Conservation (phyloP, 2,888 invertebrate genomes). For the Andrena haemorrhoa region DNA sequence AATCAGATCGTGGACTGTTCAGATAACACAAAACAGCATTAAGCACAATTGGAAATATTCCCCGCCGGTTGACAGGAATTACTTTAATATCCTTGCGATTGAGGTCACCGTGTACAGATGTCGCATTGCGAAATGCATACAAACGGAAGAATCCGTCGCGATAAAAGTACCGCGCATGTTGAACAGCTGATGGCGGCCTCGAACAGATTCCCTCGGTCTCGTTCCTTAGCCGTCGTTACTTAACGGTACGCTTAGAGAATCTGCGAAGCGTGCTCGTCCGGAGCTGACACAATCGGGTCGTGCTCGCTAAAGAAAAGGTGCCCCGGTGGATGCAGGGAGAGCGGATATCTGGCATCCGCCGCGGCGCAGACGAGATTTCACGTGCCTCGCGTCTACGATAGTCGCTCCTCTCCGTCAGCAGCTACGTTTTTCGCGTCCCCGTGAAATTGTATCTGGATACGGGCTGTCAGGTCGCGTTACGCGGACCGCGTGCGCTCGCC, state of each 20-base stretch:
- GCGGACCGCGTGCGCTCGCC: slow-evolving; percentile 25
- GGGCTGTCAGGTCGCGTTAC: slow-evolving; percentile 61
- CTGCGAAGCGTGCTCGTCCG: slow-evolving; percentile 50
- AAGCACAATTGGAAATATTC: not conserved
- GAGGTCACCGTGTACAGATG: not conserved
- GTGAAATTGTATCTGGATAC: slow-evolving; percentile 56
- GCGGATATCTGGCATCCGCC: slow-evolving; percentile 44
- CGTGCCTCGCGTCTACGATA: slow-evolving; percentile 19
- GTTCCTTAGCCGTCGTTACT: slow-evolving; percentile 35
- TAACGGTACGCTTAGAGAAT: slow-evolving; percentile 66
- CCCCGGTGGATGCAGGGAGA: slow-evolving; percentile 12
- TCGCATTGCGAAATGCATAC: not conserved
- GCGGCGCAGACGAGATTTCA: slow-evolving; percentile 42
- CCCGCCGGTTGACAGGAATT: not conserved
- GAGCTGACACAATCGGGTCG: slow-evolving; percentile 68
- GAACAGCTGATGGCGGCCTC: slow-evolving; percentile 15
- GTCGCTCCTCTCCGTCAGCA: not conserved
- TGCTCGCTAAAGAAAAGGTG: slow-evolving; percentile 36
- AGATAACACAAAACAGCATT: not conserved
- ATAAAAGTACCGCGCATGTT: not conserved
- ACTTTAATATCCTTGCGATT: not conserved
- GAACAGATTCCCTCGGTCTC: slow-evolving; percentile 40
- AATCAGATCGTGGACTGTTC: not conserved
- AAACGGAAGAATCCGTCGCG: not conserved
- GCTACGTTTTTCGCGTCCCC: slow-evolving; percentile 28